Evolutionary conservation across 2,888 invertebrate genomes (phyloP).

Genomic region (Cylloceria caligata): DNA sequence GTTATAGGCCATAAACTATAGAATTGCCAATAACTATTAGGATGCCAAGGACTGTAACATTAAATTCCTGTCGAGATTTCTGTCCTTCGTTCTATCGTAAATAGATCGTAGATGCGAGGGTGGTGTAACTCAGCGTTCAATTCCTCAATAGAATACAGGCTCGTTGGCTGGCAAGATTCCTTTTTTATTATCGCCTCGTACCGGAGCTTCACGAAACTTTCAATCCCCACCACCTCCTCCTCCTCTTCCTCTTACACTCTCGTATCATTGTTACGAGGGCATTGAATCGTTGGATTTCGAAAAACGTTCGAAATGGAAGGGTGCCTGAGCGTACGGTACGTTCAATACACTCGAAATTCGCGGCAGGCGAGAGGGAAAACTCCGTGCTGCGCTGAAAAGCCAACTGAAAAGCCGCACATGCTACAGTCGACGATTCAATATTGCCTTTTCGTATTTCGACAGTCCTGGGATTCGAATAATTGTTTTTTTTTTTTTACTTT

Average conservation of each 20-base stretch:
- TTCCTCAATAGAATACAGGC: slow-evolving; percentile 9
- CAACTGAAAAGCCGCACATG: slow-evolving; percentile 41
- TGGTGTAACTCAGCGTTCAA: slow-evolving; percentile 14
- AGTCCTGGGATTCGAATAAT: background rate
- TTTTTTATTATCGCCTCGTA: slow-evolving; percentile 48
- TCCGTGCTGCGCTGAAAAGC: slow-evolving; percentile 45
- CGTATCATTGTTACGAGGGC: slow-evolving; percentile 54
- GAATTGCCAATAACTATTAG: background rate
- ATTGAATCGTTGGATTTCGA: slow-evolving; percentile 56
- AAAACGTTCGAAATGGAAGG: slow-evolving; percentile 29
- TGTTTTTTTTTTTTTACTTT: too few species aligned
- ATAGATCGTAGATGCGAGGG: slow-evolving; percentile 27
- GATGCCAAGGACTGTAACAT: background rate
- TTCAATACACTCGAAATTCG: slow-evolving; percentile 57
- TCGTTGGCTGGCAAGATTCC: slow-evolving; percentile 5
- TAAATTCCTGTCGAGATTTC: slow-evolving; percentile 2
- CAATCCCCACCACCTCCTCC: too few species aligned
- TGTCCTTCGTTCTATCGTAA: slow-evolving; percentile 19
- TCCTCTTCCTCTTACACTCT: slow-evolving; percentile 13
- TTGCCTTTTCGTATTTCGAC: background rate
- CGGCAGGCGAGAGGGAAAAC: slow-evolving; percentile 42
- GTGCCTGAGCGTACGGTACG: slow-evolving; percentile 12
- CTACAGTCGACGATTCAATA: background rate
- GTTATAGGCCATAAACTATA: background rate
- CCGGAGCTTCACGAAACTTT: slow-evolving; percentile 42